Conservation (phyloP, 2,888 invertebrate genomes). For the Dynastes hyllus region DNA sequence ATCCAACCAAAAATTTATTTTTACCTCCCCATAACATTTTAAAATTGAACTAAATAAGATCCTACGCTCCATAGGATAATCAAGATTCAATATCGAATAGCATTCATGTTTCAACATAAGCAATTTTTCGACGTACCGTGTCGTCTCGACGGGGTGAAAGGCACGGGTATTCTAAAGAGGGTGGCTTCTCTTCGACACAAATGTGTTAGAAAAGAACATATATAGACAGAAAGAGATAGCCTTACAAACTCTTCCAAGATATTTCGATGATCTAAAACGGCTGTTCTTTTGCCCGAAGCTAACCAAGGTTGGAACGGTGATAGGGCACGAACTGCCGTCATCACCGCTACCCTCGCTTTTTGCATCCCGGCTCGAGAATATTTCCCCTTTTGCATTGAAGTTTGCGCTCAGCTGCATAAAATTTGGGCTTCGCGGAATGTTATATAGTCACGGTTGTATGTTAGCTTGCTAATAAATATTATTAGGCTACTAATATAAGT, state of each 20-base stretch:
- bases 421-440: conserved; percentile 3
- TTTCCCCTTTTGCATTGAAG: conserved; percentile 9
- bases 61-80: conserved; percentile 25
- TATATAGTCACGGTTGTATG: neutral
- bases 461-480: too few species aligned
- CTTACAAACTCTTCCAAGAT: conserved; percentile 14
- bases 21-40: conserved; percentile 5
- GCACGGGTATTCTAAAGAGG: neutral
- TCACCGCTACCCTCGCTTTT: conserved; percentile 19
- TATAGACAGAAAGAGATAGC: conserved; percentile 10
- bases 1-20: conserved; percentile 10
- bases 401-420: conserved; percentile 2
- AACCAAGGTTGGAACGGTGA: conserved; percentile 13
- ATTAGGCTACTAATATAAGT: too few species aligned
- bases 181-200: neutral
- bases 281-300: conserved; percentile 20
- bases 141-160: neutral
- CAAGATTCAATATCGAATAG: conserved; percentile 33
- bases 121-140: conserved; percentile 26
- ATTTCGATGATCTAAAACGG: conserved; percentile 30
- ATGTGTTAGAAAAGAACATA: neutral
- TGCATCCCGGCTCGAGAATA: conserved; percentile 3
- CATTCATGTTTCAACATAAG: conserved; percentile 36
- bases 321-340: conserved; percentile 25
- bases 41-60: conserved; percentile 37